Conservation (phyloP, 2,113 vertebrate genomes). For the Prochilodus magdalenae region DNA sequence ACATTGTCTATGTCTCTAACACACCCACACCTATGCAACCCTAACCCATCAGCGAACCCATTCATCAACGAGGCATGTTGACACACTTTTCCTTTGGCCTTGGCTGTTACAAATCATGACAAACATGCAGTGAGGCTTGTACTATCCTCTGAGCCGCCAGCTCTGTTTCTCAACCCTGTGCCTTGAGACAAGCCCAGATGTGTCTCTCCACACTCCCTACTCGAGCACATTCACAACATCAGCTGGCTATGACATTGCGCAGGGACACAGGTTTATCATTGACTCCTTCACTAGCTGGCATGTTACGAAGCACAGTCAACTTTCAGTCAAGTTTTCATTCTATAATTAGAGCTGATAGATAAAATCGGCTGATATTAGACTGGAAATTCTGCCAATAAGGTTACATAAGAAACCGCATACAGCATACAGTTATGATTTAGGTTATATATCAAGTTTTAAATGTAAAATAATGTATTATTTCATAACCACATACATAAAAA, state of each 20-base stretch:
- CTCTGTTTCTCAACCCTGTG: constrained; percentile 10
- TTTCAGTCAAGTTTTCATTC: too few species aligned
- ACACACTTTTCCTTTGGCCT: constrained; percentile 35
- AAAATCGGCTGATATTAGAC: too few species aligned
- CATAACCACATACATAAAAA: too few species aligned
- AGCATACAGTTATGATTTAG: too few species aligned
- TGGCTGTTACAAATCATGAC: constrained; percentile 28
- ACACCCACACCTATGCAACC: constrained; percentile 3
- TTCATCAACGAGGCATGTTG: constrained; percentile 28
- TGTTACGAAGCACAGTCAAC: too few species aligned
- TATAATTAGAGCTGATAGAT: too few species aligned
- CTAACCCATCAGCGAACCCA: neutral
- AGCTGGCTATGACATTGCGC: neutral
- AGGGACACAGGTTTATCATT: neutral
- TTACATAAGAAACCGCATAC: too few species aligned
- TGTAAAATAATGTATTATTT: too few species aligned
- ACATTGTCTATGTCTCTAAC: neutral
- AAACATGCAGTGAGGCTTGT: constrained; percentile 27
- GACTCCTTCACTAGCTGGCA: too few species aligned
- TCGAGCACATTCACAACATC: neutral
- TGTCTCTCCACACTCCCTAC: neutral
- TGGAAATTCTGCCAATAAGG: too few species aligned
- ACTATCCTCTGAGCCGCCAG: neutral
- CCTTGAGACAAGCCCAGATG: constrained; percentile 10
- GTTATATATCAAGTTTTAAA: too few species aligned